Percentiles rank a stretch among this genome's conserved stretches.
These are phyloP conservation scores for Strigops habroptila DNA, from an alignment of 2,113 vertebrate species.

Conservation along the genomic window DNA sequence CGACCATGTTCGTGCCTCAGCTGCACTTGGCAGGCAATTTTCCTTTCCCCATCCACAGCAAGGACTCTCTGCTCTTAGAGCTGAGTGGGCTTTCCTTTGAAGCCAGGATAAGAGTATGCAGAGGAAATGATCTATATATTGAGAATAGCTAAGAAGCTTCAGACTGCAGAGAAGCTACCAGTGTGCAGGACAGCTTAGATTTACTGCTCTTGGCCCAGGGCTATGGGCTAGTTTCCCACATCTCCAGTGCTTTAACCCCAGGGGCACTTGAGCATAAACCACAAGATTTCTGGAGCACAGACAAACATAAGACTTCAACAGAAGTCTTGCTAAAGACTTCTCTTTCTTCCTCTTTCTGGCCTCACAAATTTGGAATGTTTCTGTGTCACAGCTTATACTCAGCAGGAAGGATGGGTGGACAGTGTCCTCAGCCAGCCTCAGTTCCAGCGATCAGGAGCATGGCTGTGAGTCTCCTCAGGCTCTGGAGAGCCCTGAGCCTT, in stretches of 20 bases:
- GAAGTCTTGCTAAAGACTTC: background rate
- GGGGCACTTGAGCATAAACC: background rate
- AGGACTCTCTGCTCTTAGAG: background rate
- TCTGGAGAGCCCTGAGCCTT: background rate
- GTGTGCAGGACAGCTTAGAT: background rate
- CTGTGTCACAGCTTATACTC: background rate
- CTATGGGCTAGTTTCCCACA: background rate
- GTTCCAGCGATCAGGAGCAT: background rate
- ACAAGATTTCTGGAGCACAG: background rate
- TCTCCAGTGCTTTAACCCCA: background rate
- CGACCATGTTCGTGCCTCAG: background rate
- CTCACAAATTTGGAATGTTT: background rate
- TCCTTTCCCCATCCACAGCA: background rate
- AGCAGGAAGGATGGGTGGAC: background rate
- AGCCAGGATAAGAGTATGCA: background rate
- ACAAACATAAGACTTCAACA: background rate
- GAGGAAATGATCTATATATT: background rate
- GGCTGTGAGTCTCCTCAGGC: background rate
- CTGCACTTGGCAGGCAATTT: background rate
- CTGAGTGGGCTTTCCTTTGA: background rate
- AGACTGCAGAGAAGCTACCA: background rate
- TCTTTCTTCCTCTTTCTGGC: background rate
- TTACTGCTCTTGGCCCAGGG: background rate
- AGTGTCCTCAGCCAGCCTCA: background rate
- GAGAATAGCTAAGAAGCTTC: background rate